Percentiles rank a stretch among this genome's conserved stretches.
Evolutionary conservation across 2,888 invertebrate species (phyloP).

Genomic region (Pelosia muscerda): DNA sequence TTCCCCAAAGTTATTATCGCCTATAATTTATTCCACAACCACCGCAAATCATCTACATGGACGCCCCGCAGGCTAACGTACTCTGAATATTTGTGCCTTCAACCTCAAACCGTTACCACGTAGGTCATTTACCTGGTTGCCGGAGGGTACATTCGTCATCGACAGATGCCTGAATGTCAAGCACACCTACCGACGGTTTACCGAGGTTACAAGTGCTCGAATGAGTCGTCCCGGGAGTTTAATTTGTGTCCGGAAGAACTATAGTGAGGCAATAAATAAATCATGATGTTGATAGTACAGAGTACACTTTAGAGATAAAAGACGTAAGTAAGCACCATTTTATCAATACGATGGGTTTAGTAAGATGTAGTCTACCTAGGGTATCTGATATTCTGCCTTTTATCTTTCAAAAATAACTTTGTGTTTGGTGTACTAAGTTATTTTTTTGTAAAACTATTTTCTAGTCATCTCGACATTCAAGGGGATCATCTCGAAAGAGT

Average conservation of each 20-base stretch:
- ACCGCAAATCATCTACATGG: not conserved
- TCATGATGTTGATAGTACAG: too few relatives aligned
- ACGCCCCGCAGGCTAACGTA: constrained; percentile 3
- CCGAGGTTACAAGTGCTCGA: not conserved
- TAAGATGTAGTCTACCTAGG: too few relatives aligned
- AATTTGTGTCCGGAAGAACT: too few relatives aligned
- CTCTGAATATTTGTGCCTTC: constrained; percentile 8
- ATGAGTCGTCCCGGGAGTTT: not conserved
- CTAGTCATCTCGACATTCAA: too few relatives aligned
- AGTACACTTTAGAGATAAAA: not conserved
- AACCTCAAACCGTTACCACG: constrained; percentile 17
- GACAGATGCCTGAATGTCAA: constrained; percentile 65
- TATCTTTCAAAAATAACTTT: too few relatives aligned
- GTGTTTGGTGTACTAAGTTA: too few relatives aligned
- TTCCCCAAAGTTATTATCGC: not conserved
- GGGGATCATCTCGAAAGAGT: too few relatives aligned
- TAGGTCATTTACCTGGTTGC: constrained; percentile 51
- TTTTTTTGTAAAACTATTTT: too few relatives aligned
- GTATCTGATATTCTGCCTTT: too few relatives aligned
- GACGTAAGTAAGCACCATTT: not conserved
- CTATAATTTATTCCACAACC: not conserved
- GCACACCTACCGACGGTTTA: constrained; percentile 43
- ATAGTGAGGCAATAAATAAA: too few relatives aligned
- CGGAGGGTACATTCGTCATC: constrained; percentile 52
- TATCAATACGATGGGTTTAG: too few relatives aligned